Conservation (phyloP, 2,888 invertebrate species). For the Nomada hirtipes region DNA sequence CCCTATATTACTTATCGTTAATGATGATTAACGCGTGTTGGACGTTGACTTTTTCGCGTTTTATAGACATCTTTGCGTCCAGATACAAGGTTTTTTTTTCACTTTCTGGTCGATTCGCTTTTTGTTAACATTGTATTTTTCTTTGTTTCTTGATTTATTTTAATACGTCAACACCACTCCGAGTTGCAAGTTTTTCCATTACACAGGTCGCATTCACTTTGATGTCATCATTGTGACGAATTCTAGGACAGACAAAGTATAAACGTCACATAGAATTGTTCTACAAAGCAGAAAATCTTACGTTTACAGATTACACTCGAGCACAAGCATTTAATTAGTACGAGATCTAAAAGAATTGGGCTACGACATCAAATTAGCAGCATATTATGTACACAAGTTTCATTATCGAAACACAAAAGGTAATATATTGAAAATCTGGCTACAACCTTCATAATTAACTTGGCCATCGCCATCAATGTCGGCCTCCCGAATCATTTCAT, state of each 20-base stretch:
- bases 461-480: conserved; percentile 99
- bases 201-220: conserved; percentile 92
- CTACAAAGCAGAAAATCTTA: neutral
- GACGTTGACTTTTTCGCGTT: conserved; percentile 81
- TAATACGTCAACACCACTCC: conserved; percentile 88
- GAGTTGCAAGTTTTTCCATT: conserved; percentile 88
- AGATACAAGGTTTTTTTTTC: conserved; percentile 82
- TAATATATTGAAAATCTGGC: neutral
- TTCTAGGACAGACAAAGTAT: conserved; percentile 88
- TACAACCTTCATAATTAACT: conserved; percentile 97
- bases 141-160: conserved; percentile 78
- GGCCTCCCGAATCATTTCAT: conserved; percentile 99
- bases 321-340: neutral
- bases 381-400: neutral
- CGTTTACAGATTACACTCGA: neutral
- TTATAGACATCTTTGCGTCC: conserved; percentile 83
- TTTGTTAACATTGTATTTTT: conserved; percentile 84
- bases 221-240: conserved; percentile 99
- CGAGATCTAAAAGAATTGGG: neutral
- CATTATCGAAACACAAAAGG: conserved; percentile 67
- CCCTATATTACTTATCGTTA: conserved; percentile 83
- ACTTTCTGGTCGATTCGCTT: conserved; percentile 87
- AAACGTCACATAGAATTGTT: conserved; percentile 19
- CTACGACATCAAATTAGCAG: neutral
- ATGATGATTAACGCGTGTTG: conserved; percentile 83